phyloP scores from a whole-genome alignment of 1,140 invertebrate species.

The Diorhabda elongata region DNA sequence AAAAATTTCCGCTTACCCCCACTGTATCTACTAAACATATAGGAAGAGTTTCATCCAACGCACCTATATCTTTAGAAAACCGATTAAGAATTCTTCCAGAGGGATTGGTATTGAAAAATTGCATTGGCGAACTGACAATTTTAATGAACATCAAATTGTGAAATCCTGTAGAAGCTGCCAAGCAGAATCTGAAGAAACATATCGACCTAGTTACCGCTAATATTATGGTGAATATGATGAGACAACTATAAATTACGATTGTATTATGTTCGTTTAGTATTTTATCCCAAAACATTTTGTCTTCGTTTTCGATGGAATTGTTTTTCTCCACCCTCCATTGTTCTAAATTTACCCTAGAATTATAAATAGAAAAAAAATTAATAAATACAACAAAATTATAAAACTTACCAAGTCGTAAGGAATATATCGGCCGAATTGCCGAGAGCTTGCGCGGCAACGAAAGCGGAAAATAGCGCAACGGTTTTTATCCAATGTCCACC shows the following conservation, averaged over 20 bases:
- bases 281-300: slow-evolving; percentile 60
- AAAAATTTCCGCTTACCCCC: slow-evolving; percentile 52
- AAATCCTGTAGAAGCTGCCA: slow-evolving; percentile 56
- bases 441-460: slow-evolving; percentile 21
- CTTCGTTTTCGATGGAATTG: background rate
- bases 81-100: slow-evolving; percentile 52
- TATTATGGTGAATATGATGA: slow-evolving; percentile 72
- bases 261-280: slow-evolving; percentile 71
- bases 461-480: slow-evolving; percentile 17
- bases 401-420: slow-evolving; percentile 58
- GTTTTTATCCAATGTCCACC: slow-evolving; percentile 49
- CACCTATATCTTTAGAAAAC: slow-evolving; percentile 50
- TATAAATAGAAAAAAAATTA: background rate
- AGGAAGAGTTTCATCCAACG: slow-evolving; percentile 64
- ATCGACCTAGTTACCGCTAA: slow-evolving; percentile 62
- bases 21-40: slow-evolving; percentile 69
- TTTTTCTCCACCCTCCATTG: slow-evolving; percentile 18
- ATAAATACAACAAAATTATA: background rate
- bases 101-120: slow-evolving; percentile 80
- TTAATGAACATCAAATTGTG: slow-evolving; percentile 82
- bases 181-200: slow-evolving; percentile 69
- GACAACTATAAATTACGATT: slow-evolving; percentile 74
- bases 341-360: slow-evolving; percentile 35
- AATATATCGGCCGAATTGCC: slow-evolving; percentile 42
- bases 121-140: slow-evolving; percentile 75